phyloP scores from a whole-genome alignment of 92 coral and sea anemone species.

The Parazoanthus atlanticus region DNA sequence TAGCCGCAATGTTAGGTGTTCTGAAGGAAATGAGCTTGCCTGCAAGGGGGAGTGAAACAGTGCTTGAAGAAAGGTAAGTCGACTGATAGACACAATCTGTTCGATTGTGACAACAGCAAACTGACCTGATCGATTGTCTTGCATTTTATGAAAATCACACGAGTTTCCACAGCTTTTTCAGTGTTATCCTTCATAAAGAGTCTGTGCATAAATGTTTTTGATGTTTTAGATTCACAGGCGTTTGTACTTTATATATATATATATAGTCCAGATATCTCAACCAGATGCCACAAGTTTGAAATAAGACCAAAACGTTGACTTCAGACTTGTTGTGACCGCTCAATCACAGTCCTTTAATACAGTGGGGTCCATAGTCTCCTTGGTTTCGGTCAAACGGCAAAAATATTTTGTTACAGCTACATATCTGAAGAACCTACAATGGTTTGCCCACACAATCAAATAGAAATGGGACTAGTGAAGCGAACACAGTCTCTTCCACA shows the following conservation, averaged over 20 bases:
- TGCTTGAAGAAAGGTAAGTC: slow-evolving; percentile 40
- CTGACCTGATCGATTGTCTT: slow-evolving; percentile 13
- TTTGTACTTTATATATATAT: slow-evolving; percentile 44
- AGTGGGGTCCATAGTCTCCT: slow-evolving; percentile 32
- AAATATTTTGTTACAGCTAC: slow-evolving; percentile 24
- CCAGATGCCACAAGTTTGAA: slow-evolving; percentile 44
- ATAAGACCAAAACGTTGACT: slow-evolving; percentile 32
- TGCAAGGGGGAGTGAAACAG: slow-evolving; percentile 40
- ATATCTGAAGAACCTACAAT: slow-evolving; percentile 37
- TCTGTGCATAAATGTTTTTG: slow-evolving; percentile 11
- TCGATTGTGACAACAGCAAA: slow-evolving; percentile 23
- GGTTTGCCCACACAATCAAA: slow-evolving; percentile 27
- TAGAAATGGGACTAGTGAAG: slow-evolving; percentile 43
- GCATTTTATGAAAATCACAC: slow-evolving; percentile 25
- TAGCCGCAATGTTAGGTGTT: slow-evolving; percentile 23
- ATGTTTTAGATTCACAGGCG: slow-evolving; percentile 38
- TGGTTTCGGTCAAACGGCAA: slow-evolving; percentile 48
- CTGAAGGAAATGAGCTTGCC: slow-evolving; percentile 3
- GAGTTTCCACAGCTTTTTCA: slow-evolving; percentile 26
- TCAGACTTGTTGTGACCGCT: slow-evolving; percentile 31
- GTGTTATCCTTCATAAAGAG: neutral
- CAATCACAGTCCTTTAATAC: slow-evolving; percentile 37
- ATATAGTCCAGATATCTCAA: slow-evolving; percentile 26
- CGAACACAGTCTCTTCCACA: slow-evolving; percentile 24
- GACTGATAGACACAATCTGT: slow-evolving; percentile 24